Evolutionary conservation across 2,888 invertebrate genomes (phyloP), one percentile per base, ranked within the genome.

Genomic region (Anthophora plumipes): DNA sequence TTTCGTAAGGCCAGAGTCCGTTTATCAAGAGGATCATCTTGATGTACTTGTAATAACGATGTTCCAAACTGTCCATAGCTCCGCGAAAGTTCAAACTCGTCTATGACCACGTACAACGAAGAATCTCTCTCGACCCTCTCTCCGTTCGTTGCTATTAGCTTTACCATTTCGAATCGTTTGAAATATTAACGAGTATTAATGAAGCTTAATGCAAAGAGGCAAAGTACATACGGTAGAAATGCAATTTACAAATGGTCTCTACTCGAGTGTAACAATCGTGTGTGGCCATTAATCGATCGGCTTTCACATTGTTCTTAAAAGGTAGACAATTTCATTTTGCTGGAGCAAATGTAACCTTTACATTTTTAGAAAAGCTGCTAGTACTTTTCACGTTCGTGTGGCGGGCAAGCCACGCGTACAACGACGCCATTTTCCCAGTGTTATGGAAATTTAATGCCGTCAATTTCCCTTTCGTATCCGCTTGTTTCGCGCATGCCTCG

Each of bases 401-500:
- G n/a, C 20, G 43, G 39, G 31, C 31, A 1, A 12, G 22, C n/a
- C 39, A n/a, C 20, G 50, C 14, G 12, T 57, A 31, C 22, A 52
- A 63, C n/a, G 43, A 68, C 20, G 54, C 39, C 5, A 22, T 43
- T n/a, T 77, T 60, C 73, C 25, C 73, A 73, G 20, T 39, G 37
- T 60, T 52, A 60, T 70, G 46, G 52, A 77, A 70, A 48, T 48
- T 63, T 66, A 66, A 79, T 60, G 46, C 14, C 52, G 46, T 20
- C 46, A 46, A 52, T 39, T 46, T 57, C 39, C 39, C 46, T 39
- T 17, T 11, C 41, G 41, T 22, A 48, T 48, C 48, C 12, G 11
- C 17, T 9, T 31, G 31, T 31, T 31, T 31, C 31, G 31, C 31
- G 31, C 31, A 31, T 31, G 31, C 31, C 31, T 31, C 31, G 31